Base-by-base conservation (phyloP, 2,113 vertebrate species). In the Colossoma macropomum region DNA sequence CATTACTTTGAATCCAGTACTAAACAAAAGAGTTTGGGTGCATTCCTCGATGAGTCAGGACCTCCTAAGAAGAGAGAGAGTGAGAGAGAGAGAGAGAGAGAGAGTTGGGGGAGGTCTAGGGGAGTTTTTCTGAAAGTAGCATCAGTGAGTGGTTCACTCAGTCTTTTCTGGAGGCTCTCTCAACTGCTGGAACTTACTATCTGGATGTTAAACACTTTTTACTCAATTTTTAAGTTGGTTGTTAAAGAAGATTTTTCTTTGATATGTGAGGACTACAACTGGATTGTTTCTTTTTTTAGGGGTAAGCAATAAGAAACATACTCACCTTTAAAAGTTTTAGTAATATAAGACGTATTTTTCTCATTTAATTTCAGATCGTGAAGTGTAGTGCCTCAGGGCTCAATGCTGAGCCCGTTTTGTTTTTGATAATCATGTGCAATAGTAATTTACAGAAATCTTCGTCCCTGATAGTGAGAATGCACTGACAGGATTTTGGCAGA, bases 141-240 rank as follows among this genome's bases (percentile, higher is more conserved):
- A 16, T 34, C 63, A 21, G 11, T 0, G 21, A 21, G 17, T 56
- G 19, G 17, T 19, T 23, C 4, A 23, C 5, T 56, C 56, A 16
- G 66, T 38, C 15, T 45, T 38, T 60, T 60, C 38, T 54, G 2
- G 59, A 79, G 16, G 28, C 48, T 38, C 38, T 15, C 21, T 23
- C 28, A 17, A 23, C 84, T 89, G 54, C 19, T 23, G 54, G 54
- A 56, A 1, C 78, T 68, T 88, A 78, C 75, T 78, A 80, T 66
- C 5, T 68, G 60, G 60, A 78, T 68, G 32, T 25, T 41, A 9
- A 7, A 0, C 19, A 7, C 54, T 3, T 23, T 8, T 52, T 5
- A 17, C 9, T 45, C 4, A 45, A 9, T 1, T 45, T 45, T 5
- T 45, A 38, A 38, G 7, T 38, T 3, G 41, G 15, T 2, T 2